Percentiles rank a stretch among this genome's conserved stretches.
phyloP scores from a whole-genome alignment of 1,140 invertebrate species.

The Lanistes nyassanus region DNA sequence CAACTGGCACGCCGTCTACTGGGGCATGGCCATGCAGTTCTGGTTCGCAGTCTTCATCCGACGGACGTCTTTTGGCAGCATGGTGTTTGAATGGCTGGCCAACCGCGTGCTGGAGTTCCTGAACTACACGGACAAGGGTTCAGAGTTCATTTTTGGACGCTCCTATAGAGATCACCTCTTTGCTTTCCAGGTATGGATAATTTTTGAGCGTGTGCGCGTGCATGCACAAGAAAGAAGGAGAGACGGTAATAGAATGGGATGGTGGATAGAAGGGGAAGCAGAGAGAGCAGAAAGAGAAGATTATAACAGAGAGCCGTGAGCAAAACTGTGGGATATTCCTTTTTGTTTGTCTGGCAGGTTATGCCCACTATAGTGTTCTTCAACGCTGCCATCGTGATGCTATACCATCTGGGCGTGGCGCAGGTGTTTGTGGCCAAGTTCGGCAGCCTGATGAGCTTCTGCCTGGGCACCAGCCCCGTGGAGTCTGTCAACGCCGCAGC shows the following conservation, averaged over 20 bases:
- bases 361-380: conserved; percentile 56
- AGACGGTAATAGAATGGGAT: no score
- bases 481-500: conserved; percentile 58
- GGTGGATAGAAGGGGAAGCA: no score
- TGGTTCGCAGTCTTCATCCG: conserved; percentile 86
- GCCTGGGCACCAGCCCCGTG: conserved; percentile 50
- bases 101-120: conserved; percentile 79
- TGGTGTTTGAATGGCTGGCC: conserved; percentile 83
- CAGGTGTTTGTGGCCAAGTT: conserved; percentile 52
- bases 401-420: conserved; percentile 59
- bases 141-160: conserved; percentile 86
- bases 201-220: background rate
- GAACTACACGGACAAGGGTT: conserved; percentile 79
- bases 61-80: conserved; percentile 80
- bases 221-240: no score
- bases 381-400: conserved; percentile 49
- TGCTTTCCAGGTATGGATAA: conserved; percentile 53
- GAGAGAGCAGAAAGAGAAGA: no score
- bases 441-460: conserved; percentile 47
- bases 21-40: conserved; percentile 86
- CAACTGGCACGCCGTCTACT: conserved; percentile 62
- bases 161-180: conserved; percentile 55
- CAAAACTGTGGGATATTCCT: no score
- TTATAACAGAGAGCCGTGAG: no score
- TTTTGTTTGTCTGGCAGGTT: conserved; percentile 28